Percentiles rank a stretch among this genome's conserved stretches.
phyloP scores from a whole-genome alignment of 2,888 invertebrate genomes.

The Plebejus melissa region DNA sequence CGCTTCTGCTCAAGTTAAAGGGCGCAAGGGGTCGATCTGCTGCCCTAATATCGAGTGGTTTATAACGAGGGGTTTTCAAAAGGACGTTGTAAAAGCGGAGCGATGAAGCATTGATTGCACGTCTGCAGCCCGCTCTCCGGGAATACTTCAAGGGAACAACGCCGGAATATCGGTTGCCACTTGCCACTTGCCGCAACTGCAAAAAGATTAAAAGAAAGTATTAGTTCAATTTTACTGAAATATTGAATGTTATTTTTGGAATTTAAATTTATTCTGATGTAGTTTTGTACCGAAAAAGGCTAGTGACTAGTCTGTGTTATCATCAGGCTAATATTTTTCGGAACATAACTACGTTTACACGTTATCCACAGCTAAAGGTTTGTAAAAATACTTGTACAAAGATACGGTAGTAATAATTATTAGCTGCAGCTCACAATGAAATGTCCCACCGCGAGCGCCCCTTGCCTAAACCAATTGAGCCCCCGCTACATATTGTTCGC shows the following conservation, averaged over 20 bases:
- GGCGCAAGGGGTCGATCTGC: not conserved
- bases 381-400: not conserved
- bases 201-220: not conserved
- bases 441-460: not conserved
- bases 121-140: not conserved
- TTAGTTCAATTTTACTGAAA: not conserved
- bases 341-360: not conserved
- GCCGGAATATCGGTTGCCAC: not conserved
- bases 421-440: not conserved
- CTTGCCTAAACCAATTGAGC: not conserved
- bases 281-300: not conserved
- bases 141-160: not conserved
- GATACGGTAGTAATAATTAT: not conserved
- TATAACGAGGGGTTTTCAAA: not conserved
- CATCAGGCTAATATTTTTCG: no score
- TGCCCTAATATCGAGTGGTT: not conserved
- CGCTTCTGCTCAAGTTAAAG: not conserved
- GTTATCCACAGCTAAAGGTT: not conserved
- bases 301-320: not conserved
- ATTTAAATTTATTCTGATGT: not conserved
- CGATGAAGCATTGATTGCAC: not conserved
- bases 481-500: not conserved
- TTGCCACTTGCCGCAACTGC: not conserved
- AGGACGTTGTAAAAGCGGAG: not conserved
- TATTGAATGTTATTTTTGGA: not conserved